Evolutionary conservation across 2,113 vertebrate genomes (phyloP).

Genomic region (Anoura caudifer): DNA sequence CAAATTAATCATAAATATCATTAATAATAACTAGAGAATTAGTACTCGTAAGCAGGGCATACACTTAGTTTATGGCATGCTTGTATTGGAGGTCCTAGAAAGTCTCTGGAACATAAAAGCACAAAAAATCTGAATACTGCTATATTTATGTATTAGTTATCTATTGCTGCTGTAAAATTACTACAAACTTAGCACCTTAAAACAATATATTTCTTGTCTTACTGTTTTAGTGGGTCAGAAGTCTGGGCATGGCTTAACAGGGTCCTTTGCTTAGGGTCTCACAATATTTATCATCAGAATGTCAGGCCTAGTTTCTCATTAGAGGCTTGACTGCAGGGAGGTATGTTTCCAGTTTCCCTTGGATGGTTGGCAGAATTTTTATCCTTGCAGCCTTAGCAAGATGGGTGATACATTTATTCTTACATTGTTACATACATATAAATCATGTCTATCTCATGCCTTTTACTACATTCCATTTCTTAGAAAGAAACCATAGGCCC

Average conservation of each 20-base stretch:
- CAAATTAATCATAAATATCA: background rate
- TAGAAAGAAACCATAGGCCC: background rate
- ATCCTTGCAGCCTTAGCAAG: background rate
- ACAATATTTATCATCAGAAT: background rate
- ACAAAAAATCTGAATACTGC: background rate
- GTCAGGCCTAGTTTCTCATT: background rate
- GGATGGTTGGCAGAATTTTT: conserved; percentile 31
- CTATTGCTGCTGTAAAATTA: conserved; percentile 14
- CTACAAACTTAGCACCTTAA: background rate
- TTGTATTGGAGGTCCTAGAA: conserved; percentile 20
- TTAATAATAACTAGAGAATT: background rate
- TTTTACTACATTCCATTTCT: background rate
- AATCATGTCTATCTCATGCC: background rate
- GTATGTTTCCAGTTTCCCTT: background rate
- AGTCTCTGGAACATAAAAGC: background rate
- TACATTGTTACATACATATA: background rate
- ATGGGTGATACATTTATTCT: background rate
- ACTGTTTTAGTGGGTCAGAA: background rate
- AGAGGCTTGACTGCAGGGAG: background rate
- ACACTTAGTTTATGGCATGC: background rate
- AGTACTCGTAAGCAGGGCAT: background rate
- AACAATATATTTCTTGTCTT: background rate
- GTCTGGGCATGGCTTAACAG: background rate
- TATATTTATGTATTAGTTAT: background rate
- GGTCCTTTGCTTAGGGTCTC: background rate